Evolutionary conservation across 2,888 invertebrate species (phyloP).

Genomic region (Congeria kusceri): DNA sequence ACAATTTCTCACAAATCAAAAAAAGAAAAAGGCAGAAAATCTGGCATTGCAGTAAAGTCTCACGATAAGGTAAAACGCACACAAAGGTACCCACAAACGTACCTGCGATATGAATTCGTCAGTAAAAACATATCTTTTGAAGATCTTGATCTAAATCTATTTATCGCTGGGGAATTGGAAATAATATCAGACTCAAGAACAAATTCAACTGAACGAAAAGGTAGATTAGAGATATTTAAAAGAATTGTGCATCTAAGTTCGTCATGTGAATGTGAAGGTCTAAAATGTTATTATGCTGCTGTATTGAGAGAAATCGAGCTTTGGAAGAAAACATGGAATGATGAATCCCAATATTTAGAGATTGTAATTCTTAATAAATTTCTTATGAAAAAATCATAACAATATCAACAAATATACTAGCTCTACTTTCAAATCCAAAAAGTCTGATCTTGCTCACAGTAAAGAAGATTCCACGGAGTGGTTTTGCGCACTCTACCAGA

Average conservation of each 20-base stretch:
- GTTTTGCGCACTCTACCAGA: neutral
- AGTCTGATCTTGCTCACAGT: too few relatives aligned
- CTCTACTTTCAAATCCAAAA: too few relatives aligned
- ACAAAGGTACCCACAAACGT: neutral
- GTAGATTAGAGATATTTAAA: slow-evolving; percentile 2
- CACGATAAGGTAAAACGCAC: neutral
- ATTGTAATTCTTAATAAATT: slow-evolving; percentile 26
- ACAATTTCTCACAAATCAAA: too few relatives aligned
- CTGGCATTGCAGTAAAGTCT: neutral
- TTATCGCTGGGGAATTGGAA: slow-evolving; percentile 26
- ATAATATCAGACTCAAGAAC: too few relatives aligned
- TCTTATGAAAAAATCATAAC: slow-evolving; percentile 18
- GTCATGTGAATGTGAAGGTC: slow-evolving; percentile 3
- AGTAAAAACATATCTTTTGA: neutral
- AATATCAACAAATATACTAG: too few relatives aligned
- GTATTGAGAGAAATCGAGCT: slow-evolving; percentile 24
- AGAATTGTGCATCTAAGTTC: slow-evolving; percentile 26
- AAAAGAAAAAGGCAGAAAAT: too few relatives aligned
- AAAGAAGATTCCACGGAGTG: too few relatives aligned
- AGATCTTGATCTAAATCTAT: neutral
- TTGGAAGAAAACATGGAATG: neutral
- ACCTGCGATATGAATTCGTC: neutral
- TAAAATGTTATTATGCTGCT: slow-evolving; percentile 26
- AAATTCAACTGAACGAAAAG: slow-evolving; percentile 4
- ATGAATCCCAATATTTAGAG: too few relatives aligned